Conservation (phyloP, 1,140 invertebrate species). For the Oreohelix idahoensis region DNA sequence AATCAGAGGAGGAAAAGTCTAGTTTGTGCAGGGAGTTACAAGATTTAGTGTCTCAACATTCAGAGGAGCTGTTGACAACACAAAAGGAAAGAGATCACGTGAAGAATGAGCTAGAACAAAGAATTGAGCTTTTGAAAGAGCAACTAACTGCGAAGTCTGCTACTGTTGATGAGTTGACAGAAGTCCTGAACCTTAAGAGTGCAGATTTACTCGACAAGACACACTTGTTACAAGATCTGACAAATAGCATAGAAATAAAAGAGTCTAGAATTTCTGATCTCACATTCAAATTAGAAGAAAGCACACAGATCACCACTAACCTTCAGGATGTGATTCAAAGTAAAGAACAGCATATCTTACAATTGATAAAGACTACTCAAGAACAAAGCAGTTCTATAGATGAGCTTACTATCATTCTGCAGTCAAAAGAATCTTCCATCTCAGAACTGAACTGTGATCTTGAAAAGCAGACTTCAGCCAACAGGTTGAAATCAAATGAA, state of each 20-base stretch:
- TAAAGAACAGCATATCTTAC: background rate
- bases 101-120: background rate
- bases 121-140: background rate
- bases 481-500: background rate
- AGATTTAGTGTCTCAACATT: background rate
- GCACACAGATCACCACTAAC: background rate
- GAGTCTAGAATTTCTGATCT: background rate
- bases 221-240: background rate
- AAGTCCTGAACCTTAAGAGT: background rate
- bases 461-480: background rate
- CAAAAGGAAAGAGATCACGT: background rate
- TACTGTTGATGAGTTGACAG: background rate
- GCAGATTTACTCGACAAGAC: background rate
- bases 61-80: no score
- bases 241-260: background rate
- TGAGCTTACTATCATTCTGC: background rate
- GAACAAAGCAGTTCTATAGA: background rate
- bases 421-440: conserved; percentile 3
- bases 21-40: no score
- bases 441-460: background rate
- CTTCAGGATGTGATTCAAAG: background rate
- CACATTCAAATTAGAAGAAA: background rate
- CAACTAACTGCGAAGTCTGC: background rate
- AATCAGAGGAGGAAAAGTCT: background rate
- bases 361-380: background rate